Evolutionary conservation across 1,140 invertebrate species (phyloP), one percentile per base, ranked within the genome.

Genomic region (Vollenhovia emeryi): DNA sequence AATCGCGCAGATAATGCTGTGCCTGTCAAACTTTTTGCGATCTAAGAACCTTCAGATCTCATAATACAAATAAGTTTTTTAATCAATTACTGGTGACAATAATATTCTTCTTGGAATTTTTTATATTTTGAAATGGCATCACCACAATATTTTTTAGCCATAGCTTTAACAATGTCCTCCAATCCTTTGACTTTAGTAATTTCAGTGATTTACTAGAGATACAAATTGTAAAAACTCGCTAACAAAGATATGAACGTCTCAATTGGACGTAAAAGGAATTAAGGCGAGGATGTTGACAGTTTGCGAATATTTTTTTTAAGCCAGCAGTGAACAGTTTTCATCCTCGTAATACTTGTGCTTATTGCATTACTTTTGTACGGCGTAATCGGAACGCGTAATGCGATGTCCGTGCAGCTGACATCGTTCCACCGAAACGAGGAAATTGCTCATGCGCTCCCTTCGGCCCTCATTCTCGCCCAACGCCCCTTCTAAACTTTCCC

Each of bases 331-430:
- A 15, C 6, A 50, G 18, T 6, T 15, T 30, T 36, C 3, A 4
- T 9, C 18, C 6, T 36, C 7, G 7, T 62, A 62, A 62, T 45
- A 50, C 7, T 52, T 36, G 27, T 11, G 48, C 3, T 75, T 76
- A 55, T 76, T 40, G 60, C 8, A 5, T 15, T 40, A 55, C n/a
- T 55, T 52, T 55, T 52, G 24, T 57, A 52, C 30, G 43, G 33
- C 13, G 33, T 66, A 79, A 79, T 79, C 75, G 40, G 40, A 52
- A 79, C n/a, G 15, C 15, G 15, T 79, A 68, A 79, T 55, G 11
- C 76, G 27, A 79, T 15, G 21, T 24, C 24, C 33, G 30, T 68
- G 24, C 30, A 60, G 9, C 36, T 15, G 40, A 62, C 74, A 40
- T 40, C 45, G 24, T 79, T 27, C 18, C n/a, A 21, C 9, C 13